Evolutionary conservation across 2,113 vertebrate species (phyloP).

Genomic region (Morphnarchus princeps): DNA sequence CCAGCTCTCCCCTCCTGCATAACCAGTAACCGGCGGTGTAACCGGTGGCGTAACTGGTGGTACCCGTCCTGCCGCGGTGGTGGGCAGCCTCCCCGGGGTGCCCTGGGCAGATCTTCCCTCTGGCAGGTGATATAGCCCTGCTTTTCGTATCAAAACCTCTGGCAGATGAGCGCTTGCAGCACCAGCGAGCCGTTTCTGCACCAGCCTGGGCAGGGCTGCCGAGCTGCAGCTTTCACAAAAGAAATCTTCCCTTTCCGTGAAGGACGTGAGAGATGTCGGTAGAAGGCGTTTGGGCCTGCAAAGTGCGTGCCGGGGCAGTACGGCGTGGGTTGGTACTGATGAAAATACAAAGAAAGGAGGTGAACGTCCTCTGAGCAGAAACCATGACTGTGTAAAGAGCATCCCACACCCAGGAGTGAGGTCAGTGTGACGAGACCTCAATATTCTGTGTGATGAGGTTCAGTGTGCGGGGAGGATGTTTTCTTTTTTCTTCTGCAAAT

Average conservation of each 20-base stretch:
- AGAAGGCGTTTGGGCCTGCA: not conserved
- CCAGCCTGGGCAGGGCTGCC: not conserved
- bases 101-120: not conserved
- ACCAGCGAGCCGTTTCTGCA: not conserved
- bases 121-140: not conserved
- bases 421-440: not conserved
- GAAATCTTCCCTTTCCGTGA: not conserved
- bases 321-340: rapidly evolving
- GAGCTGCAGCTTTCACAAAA: not conserved
- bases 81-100: not conserved
- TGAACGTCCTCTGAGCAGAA: not conserved
- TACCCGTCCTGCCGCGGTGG: rapidly evolving
- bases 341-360: not conserved
- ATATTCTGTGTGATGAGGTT: not conserved
- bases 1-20: not conserved
- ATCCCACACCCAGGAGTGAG: not conserved
- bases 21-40: not conserved
- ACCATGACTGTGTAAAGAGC: not conserved
- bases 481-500: conserved; percentile 32
- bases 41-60: too few species aligned
- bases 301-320: rapidly evolving
- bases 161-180: rapidly evolving
- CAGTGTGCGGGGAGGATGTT: not conserved
- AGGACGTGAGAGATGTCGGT: rapidly evolving
- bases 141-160: not conserved